A percentile compares a stretch with the other conserved stretches of the same genome.
Evolutionary conservation across 2,113 vertebrate genomes (phyloP).

Genomic region (Mystacornis crossleyi): DNA sequence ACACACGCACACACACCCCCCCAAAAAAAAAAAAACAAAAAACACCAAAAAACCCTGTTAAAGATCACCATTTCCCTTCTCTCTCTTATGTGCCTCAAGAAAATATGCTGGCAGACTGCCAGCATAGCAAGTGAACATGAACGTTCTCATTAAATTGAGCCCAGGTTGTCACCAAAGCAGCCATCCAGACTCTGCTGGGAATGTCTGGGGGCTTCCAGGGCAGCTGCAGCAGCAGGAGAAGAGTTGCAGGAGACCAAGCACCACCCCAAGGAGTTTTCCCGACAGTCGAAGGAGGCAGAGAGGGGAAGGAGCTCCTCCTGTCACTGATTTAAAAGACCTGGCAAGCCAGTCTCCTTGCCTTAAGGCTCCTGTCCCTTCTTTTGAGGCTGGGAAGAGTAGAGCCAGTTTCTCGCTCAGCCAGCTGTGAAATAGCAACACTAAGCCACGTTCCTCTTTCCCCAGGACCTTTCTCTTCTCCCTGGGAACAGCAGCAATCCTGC

Average conservation of each 20-base stretch:
- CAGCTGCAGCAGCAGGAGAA: background rate
- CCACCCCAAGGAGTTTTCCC: background rate
- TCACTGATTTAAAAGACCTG: background rate
- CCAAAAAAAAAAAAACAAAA: too few relatives aligned
- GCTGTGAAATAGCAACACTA: background rate
- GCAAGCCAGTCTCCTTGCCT: background rate
- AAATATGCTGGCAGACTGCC: background rate
- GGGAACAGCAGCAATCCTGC: background rate
- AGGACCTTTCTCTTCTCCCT: background rate
- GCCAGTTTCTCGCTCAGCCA: background rate
- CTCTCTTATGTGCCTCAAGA: slow-evolving; percentile 49
- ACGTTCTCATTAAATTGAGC: slow-evolving; percentile 44
- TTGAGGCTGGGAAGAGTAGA: background rate
- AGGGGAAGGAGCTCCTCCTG: background rate
- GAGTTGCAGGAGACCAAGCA: background rate
- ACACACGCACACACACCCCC: too few relatives aligned
- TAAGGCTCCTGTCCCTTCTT: background rate
- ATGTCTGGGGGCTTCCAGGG: slow-evolving; percentile 31
- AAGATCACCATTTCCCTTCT: slow-evolving; percentile 55
- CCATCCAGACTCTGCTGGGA: slow-evolving; percentile 33
- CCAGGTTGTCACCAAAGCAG: slow-evolving; percentile 56
- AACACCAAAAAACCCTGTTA: background rate
- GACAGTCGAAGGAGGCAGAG: background rate
- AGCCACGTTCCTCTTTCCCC: background rate
- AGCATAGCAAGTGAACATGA: slow-evolving; percentile 55